These are phyloP conservation scores for Melanogrammus aeglefinus DNA, from an alignment of 2,797 vertebrate species.

Conservation along the genomic window DNA sequence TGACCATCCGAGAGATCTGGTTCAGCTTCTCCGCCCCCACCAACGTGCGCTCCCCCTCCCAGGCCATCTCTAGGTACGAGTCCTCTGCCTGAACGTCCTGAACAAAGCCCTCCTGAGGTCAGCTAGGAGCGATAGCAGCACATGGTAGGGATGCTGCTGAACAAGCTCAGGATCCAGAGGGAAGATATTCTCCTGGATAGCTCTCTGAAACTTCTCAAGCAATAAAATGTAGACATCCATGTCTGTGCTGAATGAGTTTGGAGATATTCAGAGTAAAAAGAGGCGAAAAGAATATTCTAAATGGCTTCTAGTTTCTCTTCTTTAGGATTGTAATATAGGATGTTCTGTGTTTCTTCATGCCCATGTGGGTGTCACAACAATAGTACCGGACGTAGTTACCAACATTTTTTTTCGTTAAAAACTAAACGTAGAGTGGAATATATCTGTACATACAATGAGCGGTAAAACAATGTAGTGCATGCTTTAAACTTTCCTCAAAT, in stretches of 20 bases:
- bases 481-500: too few species aligned
- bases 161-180: background rate
- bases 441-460: too few species aligned
- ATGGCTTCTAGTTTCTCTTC: background rate
- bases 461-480: too few species aligned
- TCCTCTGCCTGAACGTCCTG: background rate
- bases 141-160: background rate
- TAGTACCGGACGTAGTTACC: too few species aligned
- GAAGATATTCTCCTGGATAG: background rate
- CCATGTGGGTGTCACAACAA: background rate
- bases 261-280: background rate
- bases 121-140: background rate
- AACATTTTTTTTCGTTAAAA: too few species aligned
- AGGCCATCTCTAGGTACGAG: conserved; percentile 87
- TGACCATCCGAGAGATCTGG: conserved; percentile 97
- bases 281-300: background rate
- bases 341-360: background rate
- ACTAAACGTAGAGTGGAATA: too few species aligned
- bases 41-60: conserved; percentile 86
- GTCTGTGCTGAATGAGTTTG: background rate
- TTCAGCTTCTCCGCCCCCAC: conserved; percentile 99
- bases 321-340: background rate
- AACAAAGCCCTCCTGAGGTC: background rate
- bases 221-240: background rate
- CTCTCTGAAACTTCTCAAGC: background rate